A percentile compares a stretch with the other conserved stretches of the same genome.
Conservation (phyloP, 2,888 invertebrate species). For the Ischnura elegans region DNA sequence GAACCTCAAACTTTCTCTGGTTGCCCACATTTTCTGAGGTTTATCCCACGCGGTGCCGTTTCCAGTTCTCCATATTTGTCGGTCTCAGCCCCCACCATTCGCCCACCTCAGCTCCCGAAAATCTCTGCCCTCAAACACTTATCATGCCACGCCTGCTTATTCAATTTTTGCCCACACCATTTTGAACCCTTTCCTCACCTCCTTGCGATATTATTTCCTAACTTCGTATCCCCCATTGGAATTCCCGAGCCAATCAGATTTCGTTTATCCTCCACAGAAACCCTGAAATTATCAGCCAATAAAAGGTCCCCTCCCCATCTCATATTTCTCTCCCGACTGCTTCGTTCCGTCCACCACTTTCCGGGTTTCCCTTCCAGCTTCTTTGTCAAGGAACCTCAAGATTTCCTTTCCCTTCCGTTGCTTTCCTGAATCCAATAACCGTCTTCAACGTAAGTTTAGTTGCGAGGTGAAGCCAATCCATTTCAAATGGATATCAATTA, state of each 20-base stretch:
- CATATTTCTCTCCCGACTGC: neutral
- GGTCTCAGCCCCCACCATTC: neutral
- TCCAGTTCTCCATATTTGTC: neutral
- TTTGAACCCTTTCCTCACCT: neutral
- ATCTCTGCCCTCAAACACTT: neutral
- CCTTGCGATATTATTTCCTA: neutral
- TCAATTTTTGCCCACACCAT: neutral
- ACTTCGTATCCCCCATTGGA: neutral
- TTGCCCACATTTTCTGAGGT: neutral
- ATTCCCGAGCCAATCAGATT: neutral
- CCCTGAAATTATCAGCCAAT: conserved; percentile 45
- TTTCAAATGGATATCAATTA: no score
- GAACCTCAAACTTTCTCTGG: no score
- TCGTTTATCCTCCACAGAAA: neutral
- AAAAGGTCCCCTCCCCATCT: neutral
- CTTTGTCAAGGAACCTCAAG: neutral
- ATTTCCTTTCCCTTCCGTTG: neutral
- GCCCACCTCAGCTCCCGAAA: neutral
- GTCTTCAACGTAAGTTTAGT: no score
- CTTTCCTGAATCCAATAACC: no score
- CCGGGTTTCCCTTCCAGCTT: neutral
- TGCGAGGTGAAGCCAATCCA: no score
- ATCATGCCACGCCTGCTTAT: neutral
- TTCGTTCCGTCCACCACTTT: no score
- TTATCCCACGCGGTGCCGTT: neutral